These are phyloP conservation scores for Lottia scabra DNA, from an alignment of 2,888 invertebrate genomes.

Conservation along the genomic window DNA sequence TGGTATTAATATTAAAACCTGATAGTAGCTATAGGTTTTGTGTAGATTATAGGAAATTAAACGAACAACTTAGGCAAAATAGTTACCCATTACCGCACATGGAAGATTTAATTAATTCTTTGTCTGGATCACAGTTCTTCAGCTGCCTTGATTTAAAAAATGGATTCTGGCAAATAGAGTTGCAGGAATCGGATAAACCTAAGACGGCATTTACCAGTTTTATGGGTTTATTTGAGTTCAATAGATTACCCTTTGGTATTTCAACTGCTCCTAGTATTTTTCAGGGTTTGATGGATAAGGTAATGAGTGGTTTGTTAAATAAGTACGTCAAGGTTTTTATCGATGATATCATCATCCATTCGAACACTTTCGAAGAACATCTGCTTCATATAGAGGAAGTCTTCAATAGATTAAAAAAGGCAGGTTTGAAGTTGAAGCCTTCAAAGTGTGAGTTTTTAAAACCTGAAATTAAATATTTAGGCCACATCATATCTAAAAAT, in stretches of 20 bases:
- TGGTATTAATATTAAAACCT: not conserved
- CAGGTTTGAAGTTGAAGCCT: slow-evolving; percentile 21
- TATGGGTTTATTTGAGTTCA: slow-evolving; percentile 9
- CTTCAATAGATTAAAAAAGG: slow-evolving; percentile 7
- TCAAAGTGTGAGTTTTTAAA: slow-evolving; percentile 17
- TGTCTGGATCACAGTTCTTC: slow-evolving; percentile 1
- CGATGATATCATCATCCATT: slow-evolving; percentile 16
- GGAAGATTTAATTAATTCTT: not conserved
- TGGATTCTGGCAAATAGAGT: slow-evolving; percentile 15
- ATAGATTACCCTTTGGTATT: slow-evolving; percentile 12
- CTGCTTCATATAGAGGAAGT: slow-evolving; percentile 10
- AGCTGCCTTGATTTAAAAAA: slow-evolving; percentile 10
- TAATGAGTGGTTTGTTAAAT: slow-evolving; percentile 11
- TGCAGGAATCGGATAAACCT: slow-evolving; percentile 6
- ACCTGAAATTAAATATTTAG: slow-evolving; percentile 14
- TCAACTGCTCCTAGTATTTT: not conserved
- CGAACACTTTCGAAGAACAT: slow-evolving; percentile 15
- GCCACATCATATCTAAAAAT: slow-evolving; percentile 15
- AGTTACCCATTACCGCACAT: slow-evolving; percentile 5
- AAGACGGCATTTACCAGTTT: slow-evolving; percentile 13
- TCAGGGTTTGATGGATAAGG: slow-evolving; percentile 16
- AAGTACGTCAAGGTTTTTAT: slow-evolving; percentile 12
- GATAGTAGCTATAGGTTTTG: not conserved
- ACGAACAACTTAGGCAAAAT: slow-evolving; percentile 5
- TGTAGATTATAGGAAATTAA: not conserved